Conservation (phyloP, 2,113 vertebrate genomes). For the Chaetorhynchus papuensis region DNA sequence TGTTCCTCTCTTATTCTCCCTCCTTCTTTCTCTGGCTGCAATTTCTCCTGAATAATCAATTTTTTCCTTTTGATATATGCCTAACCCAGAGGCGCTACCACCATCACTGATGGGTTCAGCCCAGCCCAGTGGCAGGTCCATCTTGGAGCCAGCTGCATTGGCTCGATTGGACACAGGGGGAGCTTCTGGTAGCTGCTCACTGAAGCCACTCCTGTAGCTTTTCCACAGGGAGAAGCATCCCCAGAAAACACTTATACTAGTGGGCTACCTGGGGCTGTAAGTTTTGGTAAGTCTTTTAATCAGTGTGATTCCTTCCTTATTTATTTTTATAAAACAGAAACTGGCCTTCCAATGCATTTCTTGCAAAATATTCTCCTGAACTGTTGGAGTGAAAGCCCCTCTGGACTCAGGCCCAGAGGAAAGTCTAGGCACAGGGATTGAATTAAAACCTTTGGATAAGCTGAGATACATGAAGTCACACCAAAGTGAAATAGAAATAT, state of each 20-base stretch:
- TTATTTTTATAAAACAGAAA: background rate
- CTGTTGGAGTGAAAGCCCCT: too few species aligned
- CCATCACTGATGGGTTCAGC: background rate
- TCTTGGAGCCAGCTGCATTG: background rate
- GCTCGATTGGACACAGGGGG: rapidly evolving
- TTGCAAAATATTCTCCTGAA: background rate
- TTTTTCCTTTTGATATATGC: background rate
- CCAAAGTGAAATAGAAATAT: too few species aligned
- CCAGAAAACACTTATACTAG: background rate
- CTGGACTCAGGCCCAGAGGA: too few species aligned
- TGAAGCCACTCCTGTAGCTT: background rate
- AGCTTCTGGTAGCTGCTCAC: background rate
- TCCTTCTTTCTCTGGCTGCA: background rate
- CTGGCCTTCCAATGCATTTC: background rate
- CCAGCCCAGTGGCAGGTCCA: background rate
- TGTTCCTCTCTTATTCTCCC: background rate
- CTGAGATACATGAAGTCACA: too few species aligned
- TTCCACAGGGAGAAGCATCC: background rate
- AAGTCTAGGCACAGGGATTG: too few species aligned
- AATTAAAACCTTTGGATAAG: too few species aligned
- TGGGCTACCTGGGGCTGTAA: background rate
- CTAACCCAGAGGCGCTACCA: background rate
- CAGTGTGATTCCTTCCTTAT: background rate
- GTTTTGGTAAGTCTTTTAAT: background rate
- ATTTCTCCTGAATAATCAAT: background rate